phyloP scores from a whole-genome alignment of 2,888 invertebrate genomes.

The Tipula unca region DNA sequence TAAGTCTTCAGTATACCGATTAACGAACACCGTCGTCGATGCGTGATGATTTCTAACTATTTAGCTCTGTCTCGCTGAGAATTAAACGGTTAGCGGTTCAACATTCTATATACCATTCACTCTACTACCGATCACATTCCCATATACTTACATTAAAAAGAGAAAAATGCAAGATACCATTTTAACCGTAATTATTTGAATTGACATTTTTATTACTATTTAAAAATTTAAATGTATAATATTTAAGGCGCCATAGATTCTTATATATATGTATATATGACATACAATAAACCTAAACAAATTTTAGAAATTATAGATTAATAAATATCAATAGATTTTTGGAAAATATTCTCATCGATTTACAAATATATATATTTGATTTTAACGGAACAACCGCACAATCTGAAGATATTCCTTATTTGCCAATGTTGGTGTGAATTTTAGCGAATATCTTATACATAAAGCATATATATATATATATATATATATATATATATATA shows the following conservation, averaged over 20 bases:
- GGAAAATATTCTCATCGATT: not conserved
- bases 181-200: not conserved
- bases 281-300: not conserved
- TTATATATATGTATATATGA: not conserved
- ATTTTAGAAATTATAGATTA: not conserved
- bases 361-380: not conserved
- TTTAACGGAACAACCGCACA: not conserved
- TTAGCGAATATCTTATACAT: not conserved
- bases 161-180: not conserved
- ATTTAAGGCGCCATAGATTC: not conserved
- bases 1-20: too few species aligned
- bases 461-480: not conserved
- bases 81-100: too few species aligned
- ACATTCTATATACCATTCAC: too few species aligned
- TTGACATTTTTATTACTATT: not conserved
- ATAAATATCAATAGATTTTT: not conserved
- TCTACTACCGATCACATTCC: too few species aligned
- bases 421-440: not conserved
- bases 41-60: too few species aligned
- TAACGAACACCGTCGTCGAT: too few species aligned
- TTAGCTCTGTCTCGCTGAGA: too few species aligned
- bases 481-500: too few species aligned
- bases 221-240: not conserved
- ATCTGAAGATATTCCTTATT: not conserved
- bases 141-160: not conserved